Conservation (phyloP, 2,888 invertebrate genomes). For the Coremacera marginata region DNA sequence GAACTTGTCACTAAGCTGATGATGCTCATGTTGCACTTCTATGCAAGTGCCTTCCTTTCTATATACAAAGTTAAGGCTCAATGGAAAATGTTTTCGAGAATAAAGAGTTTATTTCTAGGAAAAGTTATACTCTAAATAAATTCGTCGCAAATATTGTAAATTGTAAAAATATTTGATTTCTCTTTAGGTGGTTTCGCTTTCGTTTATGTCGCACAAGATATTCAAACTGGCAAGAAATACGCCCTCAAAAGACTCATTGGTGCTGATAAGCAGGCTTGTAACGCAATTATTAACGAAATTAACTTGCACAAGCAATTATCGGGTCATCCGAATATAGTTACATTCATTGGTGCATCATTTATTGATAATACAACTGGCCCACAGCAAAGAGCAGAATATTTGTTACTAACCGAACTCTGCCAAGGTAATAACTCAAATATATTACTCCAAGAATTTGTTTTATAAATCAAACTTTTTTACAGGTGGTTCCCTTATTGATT, state of each 20-base stretch:
- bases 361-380: constrained; percentile 83
- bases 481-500: constrained; percentile 68
- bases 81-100: no score
- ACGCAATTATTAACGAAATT: constrained; percentile 85
- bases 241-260: constrained; percentile 91
- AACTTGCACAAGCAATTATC: constrained; percentile 87
- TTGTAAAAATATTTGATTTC: no score
- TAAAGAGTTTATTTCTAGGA: no score
- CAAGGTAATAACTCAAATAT: constrained; percentile 73
- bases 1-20: no score
- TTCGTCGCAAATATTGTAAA: no score
- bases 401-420: constrained; percentile 93
- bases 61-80: no score
- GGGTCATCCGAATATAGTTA: constrained; percentile 92
- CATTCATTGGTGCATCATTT: constrained; percentile 87
- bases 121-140: no score
- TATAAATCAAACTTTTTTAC: constrained; percentile 8
- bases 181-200: constrained; percentile 92
- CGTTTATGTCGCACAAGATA: constrained; percentile 94
- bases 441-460: background rate
- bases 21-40: no score
- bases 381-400: constrained; percentile 89
- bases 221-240: constrained; percentile 86
- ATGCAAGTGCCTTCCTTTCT: no score
- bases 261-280: constrained; percentile 84